Percentiles rank a stretch among this genome's conserved stretches.
phyloP scores from a whole-genome alignment of 2,888 invertebrate genomes.

The Chrysolina americana region DNA sequence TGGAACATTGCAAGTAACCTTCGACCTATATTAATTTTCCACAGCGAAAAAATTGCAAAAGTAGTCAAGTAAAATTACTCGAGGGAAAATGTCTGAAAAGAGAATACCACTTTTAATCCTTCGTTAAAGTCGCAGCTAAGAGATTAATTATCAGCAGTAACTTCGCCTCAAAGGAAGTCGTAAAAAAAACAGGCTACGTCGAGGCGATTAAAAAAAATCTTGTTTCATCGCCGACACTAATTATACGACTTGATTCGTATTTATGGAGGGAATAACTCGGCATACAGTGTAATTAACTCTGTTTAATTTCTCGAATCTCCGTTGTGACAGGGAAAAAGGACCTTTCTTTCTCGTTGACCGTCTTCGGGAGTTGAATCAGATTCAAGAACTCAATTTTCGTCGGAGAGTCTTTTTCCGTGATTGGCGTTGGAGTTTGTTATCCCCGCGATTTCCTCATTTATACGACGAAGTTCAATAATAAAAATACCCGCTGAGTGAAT shows the following conservation, averaged over 20 bases:
- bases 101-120: background rate
- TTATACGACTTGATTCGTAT: slow-evolving; percentile 18
- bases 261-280: slow-evolving; percentile 17
- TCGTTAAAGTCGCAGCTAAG: slow-evolving; percentile 10
- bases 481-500: no score
- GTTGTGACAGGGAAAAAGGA: background rate
- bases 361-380: background rate
- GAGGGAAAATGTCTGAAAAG: background rate
- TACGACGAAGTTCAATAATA: background rate
- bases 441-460: background rate
- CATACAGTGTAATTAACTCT: slow-evolving; percentile 16
- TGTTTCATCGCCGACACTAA: slow-evolving; percentile 22
- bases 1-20: no score
- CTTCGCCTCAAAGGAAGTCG: background rate
- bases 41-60: background rate
- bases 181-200: slow-evolving; percentile 9
- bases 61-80: background rate
- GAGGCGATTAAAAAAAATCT: slow-evolving; percentile 21
- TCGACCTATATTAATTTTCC: background rate
- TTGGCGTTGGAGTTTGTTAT: background rate
- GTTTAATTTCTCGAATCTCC: slow-evolving; percentile 19
- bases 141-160: slow-evolving; percentile 20
- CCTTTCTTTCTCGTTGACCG: slow-evolving; percentile 9
- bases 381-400: background rate
- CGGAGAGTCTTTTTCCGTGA: background rate